Evolutionary conservation across 2,113 vertebrate species (phyloP).

Genomic region (Hippopotamus amphibius): DNA sequence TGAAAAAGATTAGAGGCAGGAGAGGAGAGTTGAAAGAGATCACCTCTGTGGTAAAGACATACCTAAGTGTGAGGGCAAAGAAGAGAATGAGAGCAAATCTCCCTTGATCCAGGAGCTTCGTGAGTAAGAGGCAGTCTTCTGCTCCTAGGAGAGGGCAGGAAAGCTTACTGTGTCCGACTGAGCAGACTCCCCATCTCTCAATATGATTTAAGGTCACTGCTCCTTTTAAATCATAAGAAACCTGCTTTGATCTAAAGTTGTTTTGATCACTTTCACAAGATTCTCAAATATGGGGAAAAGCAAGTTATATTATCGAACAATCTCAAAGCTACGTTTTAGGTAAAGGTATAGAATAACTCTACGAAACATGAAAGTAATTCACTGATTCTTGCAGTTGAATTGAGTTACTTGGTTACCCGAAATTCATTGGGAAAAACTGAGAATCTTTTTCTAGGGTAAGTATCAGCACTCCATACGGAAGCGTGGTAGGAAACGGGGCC

Average conservation of each 20-base stretch:
- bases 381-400: neutral
- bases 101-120: neutral
- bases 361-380: neutral
- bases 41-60: neutral
- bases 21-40: neutral
- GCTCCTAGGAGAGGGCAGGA: neutral
- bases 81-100: neutral
- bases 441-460: neutral
- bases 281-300: neutral
- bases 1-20: neutral
- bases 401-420: neutral
- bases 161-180: neutral
- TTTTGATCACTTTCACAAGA: conserved; percentile 24
- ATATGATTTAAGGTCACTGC: neutral
- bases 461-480: neutral
- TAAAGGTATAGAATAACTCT: neutral
- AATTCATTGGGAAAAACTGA: neutral
- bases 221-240: neutral
- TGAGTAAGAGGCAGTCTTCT: neutral
- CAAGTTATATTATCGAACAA: neutral
- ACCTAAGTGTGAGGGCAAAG: neutral
- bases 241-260: neutral
- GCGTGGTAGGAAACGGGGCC: neutral
- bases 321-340: neutral
- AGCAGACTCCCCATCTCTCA: neutral